These are phyloP conservation scores for Drosophila niveifrons DNA, from an alignment of 2,888 invertebrate genomes.

Conservation along the genomic window DNA sequence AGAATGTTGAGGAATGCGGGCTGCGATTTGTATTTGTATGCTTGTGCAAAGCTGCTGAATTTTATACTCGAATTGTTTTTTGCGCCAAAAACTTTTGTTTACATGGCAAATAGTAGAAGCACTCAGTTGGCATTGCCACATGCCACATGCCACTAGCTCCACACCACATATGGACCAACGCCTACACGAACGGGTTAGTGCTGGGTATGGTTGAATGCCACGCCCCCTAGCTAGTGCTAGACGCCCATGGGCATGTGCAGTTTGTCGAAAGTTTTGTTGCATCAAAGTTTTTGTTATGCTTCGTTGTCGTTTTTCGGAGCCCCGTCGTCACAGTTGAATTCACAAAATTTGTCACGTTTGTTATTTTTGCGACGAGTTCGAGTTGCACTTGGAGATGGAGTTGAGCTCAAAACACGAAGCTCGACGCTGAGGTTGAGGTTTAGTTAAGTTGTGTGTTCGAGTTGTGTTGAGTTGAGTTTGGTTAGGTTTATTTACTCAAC, in stretches of 20 bases:
- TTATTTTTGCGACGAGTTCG: conserved; percentile 71
- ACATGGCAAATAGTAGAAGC: conserved; percentile 72
- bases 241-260: conserved; percentile 30
- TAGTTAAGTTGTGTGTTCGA: conserved; percentile 2
- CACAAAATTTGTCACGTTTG: conserved; percentile 84
- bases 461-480: conserved; percentile 37
- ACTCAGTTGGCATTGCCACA: conserved; percentile 20
- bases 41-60: conserved; percentile 45
- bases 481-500: conserved; percentile 83
- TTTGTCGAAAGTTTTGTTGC: conserved; percentile 74
- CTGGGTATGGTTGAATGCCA: conserved; percentile 62
- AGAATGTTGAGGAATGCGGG: conserved; percentile 69
- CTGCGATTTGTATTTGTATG: conserved; percentile 46
- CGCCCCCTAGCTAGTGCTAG: conserved; percentile 32
- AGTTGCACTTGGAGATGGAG: conserved; percentile 18
- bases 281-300: conserved; percentile 76
- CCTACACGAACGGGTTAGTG: conserved; percentile 24
- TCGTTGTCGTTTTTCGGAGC: conserved; percentile 49
- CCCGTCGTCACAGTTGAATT: conserved; percentile 74
- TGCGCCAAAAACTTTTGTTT: conserved; percentile 78
- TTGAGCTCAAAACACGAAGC: background rate
- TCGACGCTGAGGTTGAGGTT: conserved; percentile 15
- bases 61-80: conserved; percentile 75
- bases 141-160: conserved; percentile 10
- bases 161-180: conserved; percentile 30